These are phyloP conservation scores for Danionella cerebrum DNA, from an alignment of 2,113 vertebrate species.

Conservation along the genomic window DNA sequence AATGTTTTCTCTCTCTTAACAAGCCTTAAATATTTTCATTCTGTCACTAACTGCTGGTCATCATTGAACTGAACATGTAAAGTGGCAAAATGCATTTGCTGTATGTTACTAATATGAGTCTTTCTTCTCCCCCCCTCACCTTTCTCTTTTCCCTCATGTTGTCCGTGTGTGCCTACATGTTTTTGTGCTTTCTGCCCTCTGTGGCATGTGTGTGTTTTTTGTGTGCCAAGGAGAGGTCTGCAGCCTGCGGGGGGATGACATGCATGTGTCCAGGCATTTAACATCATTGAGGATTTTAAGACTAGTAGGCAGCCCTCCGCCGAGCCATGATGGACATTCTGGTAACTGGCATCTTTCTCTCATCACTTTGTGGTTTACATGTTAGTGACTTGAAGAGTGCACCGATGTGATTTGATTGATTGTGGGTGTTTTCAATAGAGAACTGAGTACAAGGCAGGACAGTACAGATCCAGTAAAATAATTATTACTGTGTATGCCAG, in stretches of 20 bases:
- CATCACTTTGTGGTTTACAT: background rate
- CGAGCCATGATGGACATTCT: constrained; percentile 65
- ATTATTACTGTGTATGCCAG: no score
- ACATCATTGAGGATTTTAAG: constrained; percentile 59
- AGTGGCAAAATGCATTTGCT: constrained; percentile 6
- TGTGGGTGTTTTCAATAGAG: background rate
- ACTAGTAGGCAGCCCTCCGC: constrained; percentile 53
- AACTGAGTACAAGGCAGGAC: no score
- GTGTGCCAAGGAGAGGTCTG: constrained; percentile 56
- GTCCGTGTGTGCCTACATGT: constrained; percentile 8
- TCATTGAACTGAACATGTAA: background rate
- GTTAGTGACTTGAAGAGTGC: background rate
- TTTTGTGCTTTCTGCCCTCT: constrained; percentile 20
- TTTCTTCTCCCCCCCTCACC: constrained; percentile 3
- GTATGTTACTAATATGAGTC: constrained; percentile 28
- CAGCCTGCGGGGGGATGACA: constrained; percentile 63
- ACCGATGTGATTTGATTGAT: background rate
- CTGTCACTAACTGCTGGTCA: background rate
- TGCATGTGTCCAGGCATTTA: constrained; percentile 65
- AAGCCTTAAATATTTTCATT: background rate
- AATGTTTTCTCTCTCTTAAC: background rate
- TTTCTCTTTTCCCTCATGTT: background rate
- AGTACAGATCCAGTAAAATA: no score
- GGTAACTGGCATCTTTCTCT: constrained; percentile 49
- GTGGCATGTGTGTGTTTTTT: constrained; percentile 30